Evolutionary conservation across 2,797 vertebrate species (phyloP).

Genomic region (Intellagama lesueurii): DNA sequence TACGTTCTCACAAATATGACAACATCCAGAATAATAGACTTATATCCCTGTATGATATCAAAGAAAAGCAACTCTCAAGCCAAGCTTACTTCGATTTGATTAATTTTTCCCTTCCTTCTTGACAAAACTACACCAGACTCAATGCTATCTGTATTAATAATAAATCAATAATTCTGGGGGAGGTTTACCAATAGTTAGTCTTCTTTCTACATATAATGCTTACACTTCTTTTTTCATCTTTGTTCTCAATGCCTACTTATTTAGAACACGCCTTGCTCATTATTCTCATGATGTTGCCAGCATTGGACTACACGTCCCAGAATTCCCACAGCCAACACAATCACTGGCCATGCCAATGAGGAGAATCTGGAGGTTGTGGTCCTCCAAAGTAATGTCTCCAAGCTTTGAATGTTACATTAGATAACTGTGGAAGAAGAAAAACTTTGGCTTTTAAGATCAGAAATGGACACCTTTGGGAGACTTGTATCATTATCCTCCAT

Average conservation of each 20-base stretch:
- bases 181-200: conserved; percentile 39
- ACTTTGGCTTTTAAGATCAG: neutral
- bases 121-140: neutral
- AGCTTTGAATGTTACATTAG: neutral
- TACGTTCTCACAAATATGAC: conserved; percentile 43
- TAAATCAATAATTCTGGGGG: conserved; percentile 25
- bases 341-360: too few species aligned
- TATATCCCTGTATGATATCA: conserved; percentile 20
- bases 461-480: too few species aligned
- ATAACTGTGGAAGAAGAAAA: conserved; percentile 18
- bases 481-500: too few species aligned
- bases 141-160: conserved; percentile 11
- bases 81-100: conserved; percentile 34
- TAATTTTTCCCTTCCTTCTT: conserved; percentile 34
- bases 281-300: neutral
- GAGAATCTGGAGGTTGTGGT: too few species aligned
- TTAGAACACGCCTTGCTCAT: neutral
- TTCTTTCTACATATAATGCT: conserved; percentile 21
- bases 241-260: neutral
- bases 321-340: too few species aligned
- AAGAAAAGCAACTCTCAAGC: conserved; percentile 33
- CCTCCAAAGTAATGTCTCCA: too few species aligned
- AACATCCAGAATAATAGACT: conserved; percentile 33
- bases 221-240: neutral
- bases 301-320: too few species aligned